Evolutionary conservation across 1,140 invertebrate genomes (phyloP).

Genomic region (Diuraphis noxia): DNA sequence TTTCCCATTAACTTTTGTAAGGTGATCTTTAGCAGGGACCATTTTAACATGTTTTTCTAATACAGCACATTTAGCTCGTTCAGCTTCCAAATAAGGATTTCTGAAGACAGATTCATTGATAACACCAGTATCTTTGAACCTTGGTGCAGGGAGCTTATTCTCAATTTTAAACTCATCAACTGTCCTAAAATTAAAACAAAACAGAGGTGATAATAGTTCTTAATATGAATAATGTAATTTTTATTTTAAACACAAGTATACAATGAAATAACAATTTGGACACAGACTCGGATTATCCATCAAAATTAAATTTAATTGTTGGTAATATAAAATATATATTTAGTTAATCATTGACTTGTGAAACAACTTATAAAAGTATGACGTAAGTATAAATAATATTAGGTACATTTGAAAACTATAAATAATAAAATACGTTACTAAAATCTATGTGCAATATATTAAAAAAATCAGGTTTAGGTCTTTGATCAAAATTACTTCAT

Average conservation of each 20-base stretch:
- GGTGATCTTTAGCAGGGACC: conserved; percentile 73
- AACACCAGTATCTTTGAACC: conserved; percentile 46
- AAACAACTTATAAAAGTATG: background rate
- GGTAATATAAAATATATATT: background rate
- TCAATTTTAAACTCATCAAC: background rate
- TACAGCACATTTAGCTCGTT: conserved; percentile 81
- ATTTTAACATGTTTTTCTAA: conserved; percentile 94
- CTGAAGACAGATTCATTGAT: conserved; percentile 75
- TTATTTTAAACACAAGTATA: background rate
- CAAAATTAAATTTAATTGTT: background rate
- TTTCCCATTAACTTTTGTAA: conserved; percentile 79
- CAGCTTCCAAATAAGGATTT: conserved; percentile 88
- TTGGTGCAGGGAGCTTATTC: conserved; percentile 53
- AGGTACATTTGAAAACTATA: no score
- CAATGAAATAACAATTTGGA: background rate
- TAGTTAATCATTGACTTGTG: background rate
- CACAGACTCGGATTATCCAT: background rate
- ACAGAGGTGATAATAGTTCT: background rate
- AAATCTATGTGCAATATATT: background rate
- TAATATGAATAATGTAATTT: background rate
- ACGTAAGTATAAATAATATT: no score
- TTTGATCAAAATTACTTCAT: background rate
- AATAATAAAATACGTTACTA: no score
- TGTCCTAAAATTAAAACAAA: background rate
- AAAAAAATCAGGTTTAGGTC: background rate